Evolutionary conservation across 2,113 vertebrate genomes (phyloP).

Genomic region (Felis catus): F.catus_Fca126_mat1.0 CM031421.1:662001-662500

Average conservation of each 20-base stretch:
- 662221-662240: background rate
- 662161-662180: background rate
- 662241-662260: background rate
- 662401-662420: background rate
- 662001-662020: background rate
- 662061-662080: background rate
- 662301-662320: background rate
- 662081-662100: background rate
- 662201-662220: background rate
- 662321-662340: background rate
- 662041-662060: background rate
- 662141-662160: background rate
- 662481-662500: background rate
- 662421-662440: background rate
- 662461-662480: background rate
- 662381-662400: background rate
- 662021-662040: background rate
- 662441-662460: background rate
- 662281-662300: background rate
- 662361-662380: background rate
- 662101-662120: background rate
- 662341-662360: background rate
- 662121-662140: background rate
- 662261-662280: background rate
- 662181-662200: background rate